phyloP scores from a whole-genome alignment of 2,113 vertebrate species.

The Bambusicola thoracicus region DNA sequence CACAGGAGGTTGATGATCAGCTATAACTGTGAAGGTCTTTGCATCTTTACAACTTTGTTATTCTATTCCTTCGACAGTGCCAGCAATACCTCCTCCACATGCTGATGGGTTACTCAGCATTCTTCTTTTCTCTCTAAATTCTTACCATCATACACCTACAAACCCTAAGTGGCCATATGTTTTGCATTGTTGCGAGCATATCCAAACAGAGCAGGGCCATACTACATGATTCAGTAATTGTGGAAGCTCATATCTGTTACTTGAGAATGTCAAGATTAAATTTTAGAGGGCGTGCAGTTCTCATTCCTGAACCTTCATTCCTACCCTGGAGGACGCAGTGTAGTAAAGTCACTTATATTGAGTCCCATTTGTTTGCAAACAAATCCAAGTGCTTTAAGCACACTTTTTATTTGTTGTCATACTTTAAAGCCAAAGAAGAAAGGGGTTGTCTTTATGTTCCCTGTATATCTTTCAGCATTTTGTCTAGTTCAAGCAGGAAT shows the following conservation, averaged over 20 bases:
- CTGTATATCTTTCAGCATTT: constrained; percentile 19
- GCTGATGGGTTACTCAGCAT: not conserved
- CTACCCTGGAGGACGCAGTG: not conserved
- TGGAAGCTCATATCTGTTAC: not conserved
- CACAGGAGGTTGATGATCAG: not conserved
- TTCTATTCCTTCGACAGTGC: not conserved
- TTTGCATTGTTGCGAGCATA: not conserved
- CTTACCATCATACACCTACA: not conserved
- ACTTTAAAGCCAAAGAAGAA: not conserved
- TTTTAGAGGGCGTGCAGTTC: not conserved
- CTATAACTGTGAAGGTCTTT: not conserved
- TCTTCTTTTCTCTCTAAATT: not conserved
- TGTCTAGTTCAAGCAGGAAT: not conserved
- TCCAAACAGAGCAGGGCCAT: accelerated
- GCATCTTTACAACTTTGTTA: not conserved
- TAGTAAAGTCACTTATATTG: not conserved
- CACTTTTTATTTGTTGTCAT: not conserved
- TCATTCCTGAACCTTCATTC: not conserved
- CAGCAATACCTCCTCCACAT: not conserved
- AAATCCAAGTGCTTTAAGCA: not conserved
- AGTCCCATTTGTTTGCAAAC: constrained; percentile 15
- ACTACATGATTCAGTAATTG: not conserved
- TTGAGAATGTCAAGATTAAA: not conserved
- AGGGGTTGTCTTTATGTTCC: constrained; percentile 1
- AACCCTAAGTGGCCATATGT: not conserved